Evolutionary conservation across 2,797 vertebrate genomes (phyloP).

Genomic region (Podarcis siculus): DNA sequence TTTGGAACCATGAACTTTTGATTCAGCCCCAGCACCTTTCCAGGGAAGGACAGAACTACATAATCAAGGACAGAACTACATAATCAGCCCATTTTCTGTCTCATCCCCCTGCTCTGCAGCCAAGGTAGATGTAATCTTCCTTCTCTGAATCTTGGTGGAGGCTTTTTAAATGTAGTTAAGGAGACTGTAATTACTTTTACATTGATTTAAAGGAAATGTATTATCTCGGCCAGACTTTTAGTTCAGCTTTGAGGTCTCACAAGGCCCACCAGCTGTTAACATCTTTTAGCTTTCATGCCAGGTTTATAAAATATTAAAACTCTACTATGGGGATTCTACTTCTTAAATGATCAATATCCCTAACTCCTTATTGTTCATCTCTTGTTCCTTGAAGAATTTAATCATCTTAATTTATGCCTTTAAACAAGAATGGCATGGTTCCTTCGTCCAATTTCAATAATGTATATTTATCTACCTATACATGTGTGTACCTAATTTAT

Average conservation of each 20-base stretch:
- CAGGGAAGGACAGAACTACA: not conserved
- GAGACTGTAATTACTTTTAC: constrained; percentile 9
- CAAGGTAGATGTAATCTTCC: not conserved
- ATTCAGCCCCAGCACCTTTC: not conserved
- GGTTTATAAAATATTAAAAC: constrained; percentile 56
- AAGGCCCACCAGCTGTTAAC: constrained; percentile 44
- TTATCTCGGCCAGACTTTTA: constrained; percentile 36
- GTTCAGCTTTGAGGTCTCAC: constrained; percentile 43
- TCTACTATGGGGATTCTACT: constrained; percentile 39
- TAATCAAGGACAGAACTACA: not conserved
- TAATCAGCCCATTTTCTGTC: not conserved
- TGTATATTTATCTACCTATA: not conserved
- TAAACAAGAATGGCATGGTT: not conserved
- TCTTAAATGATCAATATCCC: constrained; percentile 53
- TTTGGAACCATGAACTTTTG: not conserved
- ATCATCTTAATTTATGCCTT: constrained; percentile 16
- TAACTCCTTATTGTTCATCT: constrained; percentile 18
- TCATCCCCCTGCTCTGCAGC: not conserved
- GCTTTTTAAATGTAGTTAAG: constrained; percentile 30
- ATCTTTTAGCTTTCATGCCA: constrained; percentile 49
- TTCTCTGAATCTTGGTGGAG: constrained; percentile 11
- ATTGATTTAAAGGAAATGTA: constrained; percentile 45
- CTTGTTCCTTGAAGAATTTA: constrained; percentile 25
- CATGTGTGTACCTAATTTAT: not conserved
- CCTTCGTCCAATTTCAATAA: not conserved